Evolutionary conservation across 2,888 invertebrate genomes (phyloP).

Genomic region (Hermaeophaga mercurialis): DNA sequence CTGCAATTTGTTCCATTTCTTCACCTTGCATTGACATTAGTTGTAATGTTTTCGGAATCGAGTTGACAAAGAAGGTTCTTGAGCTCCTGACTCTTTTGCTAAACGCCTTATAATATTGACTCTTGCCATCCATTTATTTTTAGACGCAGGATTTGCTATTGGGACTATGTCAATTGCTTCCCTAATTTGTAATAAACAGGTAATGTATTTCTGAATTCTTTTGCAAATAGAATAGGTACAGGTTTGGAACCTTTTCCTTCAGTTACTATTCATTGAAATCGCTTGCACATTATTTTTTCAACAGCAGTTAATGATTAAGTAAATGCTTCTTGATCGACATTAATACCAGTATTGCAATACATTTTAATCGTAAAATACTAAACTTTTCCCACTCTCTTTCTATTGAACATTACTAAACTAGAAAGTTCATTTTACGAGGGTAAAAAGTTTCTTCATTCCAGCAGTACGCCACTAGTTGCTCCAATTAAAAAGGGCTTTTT

Average conservation of each 20-base stretch:
- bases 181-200: conserved; percentile 19
- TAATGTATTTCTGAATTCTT: conserved; percentile 15
- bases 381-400: conserved; percentile 14
- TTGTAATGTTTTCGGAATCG: conserved; percentile 32
- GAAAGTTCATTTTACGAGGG: too few relatives aligned
- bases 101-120: conserved; percentile 30
- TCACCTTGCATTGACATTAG: conserved; percentile 31
- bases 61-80: conserved; percentile 12
- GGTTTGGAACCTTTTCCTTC: conserved; percentile 38
- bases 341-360: conserved; percentile 5
- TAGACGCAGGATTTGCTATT: conserved; percentile 31
- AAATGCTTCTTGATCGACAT: conserved; percentile 9
- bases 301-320: conserved; percentile 6
- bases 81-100: conserved; percentile 32
- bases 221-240: conserved; percentile 37
- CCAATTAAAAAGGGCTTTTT: too few relatives aligned
- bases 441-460: too few relatives aligned
- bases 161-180: conserved; percentile 31
- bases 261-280: conserved; percentile 36
- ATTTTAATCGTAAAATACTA: conserved; percentile 15
- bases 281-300: conserved; percentile 10
- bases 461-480: too few relatives aligned
- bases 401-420: conserved; percentile 19
- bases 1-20: conserved; percentile 38
- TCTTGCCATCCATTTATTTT: conserved; percentile 37